Evolutionary conservation across 2,113 vertebrate genomes (phyloP).

Genomic region (Thinocorus orbignyianus): DNA sequence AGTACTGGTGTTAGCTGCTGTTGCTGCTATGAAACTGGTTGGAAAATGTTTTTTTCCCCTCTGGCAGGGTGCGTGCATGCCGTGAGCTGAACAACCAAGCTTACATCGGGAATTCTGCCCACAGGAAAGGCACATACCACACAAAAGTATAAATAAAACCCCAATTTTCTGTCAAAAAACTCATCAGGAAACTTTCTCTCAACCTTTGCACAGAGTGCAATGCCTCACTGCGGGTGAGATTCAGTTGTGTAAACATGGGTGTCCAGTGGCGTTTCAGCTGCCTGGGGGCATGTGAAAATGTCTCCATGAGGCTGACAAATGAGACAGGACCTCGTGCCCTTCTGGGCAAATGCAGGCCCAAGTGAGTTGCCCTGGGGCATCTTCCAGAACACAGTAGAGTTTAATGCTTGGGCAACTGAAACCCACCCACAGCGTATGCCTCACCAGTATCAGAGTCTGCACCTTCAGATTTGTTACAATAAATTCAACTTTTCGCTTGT

Average conservation of each 20-base stretch:
- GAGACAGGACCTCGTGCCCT: neutral
- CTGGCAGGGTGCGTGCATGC: accelerated
- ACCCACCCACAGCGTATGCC: neutral
- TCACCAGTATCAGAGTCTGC: neutral
- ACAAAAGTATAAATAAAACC: neutral
- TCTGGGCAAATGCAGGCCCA: neutral
- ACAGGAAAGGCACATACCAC: neutral
- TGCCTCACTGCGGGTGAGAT: neutral
- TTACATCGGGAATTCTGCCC: neutral
- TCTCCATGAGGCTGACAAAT: neutral
- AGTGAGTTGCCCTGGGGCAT: neutral
- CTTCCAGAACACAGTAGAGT: neutral
- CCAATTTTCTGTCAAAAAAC: neutral
- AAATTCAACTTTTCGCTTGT: neutral
- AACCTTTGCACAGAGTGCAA: neutral
- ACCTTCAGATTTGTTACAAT: accelerated
- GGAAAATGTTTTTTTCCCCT: neutral
- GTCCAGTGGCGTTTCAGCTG: neutral
- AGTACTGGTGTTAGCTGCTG: neutral
- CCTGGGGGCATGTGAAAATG: neutral
- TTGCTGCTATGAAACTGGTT: neutral
- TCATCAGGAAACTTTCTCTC: neutral
- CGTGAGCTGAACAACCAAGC: neutral
- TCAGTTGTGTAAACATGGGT: neutral
- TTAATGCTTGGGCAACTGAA: neutral